phyloP scores from a whole-genome alignment of 2,888 invertebrate species.

The Gari tellinella region DNA sequence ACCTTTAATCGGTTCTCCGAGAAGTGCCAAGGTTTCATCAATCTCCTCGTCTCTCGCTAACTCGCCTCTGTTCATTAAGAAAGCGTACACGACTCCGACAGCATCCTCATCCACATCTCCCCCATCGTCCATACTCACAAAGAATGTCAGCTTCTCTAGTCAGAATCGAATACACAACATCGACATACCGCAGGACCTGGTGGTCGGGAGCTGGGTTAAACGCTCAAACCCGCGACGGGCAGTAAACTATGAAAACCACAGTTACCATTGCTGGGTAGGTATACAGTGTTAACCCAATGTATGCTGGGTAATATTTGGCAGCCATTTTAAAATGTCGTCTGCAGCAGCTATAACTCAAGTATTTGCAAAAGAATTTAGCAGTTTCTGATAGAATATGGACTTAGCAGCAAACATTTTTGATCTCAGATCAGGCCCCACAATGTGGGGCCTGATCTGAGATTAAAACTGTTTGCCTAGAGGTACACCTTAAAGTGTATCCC shows the following conservation, averaged over 20 bases:
- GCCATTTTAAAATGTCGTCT: too few species aligned
- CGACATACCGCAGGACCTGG: slow-evolving; percentile 34
- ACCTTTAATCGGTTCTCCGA: slow-evolving; percentile 40
- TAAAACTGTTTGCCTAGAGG: too few species aligned
- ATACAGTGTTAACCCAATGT: too few species aligned
- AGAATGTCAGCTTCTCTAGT: slow-evolving; percentile 29
- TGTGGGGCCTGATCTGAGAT: too few species aligned
- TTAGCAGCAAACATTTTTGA: too few species aligned
- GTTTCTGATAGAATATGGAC: too few species aligned
- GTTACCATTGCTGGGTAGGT: slow-evolving; percentile 74
- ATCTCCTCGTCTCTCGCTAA: slow-evolving; percentile 17
- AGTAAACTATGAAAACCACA: slow-evolving; percentile 61
- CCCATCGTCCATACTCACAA: slow-evolving; percentile 10
- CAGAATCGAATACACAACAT: slow-evolving; percentile 18
- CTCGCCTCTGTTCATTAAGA: slow-evolving; percentile 19
- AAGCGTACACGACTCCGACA: background rate
- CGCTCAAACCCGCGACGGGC: slow-evolving; percentile 66
- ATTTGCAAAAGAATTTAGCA: too few species aligned
- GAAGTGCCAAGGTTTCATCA: slow-evolving; percentile 32
- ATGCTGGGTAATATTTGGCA: too few species aligned
- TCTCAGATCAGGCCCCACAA: too few species aligned
- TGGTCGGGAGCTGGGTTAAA: slow-evolving; percentile 68
- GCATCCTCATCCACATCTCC: slow-evolving; percentile 8
- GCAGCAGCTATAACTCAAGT: too few species aligned
- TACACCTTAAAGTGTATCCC: too few species aligned